Percentiles rank a stretch among this genome's conserved stretches.
phyloP scores from a whole-genome alignment of 2,888 invertebrate genomes.

The Eupithecia inturbata region DNA sequence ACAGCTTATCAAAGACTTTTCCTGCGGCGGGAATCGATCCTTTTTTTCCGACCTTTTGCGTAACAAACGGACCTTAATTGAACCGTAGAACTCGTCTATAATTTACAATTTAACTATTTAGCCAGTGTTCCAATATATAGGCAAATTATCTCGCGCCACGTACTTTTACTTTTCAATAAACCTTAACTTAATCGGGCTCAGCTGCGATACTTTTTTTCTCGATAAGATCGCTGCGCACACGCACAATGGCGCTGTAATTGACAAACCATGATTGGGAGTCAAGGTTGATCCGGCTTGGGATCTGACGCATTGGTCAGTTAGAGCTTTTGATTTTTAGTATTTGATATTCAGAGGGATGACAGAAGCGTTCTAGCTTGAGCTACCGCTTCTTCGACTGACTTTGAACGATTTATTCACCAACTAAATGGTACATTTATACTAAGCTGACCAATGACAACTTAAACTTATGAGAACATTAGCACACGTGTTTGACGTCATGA shows the following conservation, averaged over 20 bases:
- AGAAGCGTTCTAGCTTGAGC: neutral
- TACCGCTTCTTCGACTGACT: too few species aligned
- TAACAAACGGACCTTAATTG: too few species aligned
- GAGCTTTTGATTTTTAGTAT: neutral
- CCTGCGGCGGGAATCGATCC: too few species aligned
- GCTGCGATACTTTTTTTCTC: conserved; percentile 54
- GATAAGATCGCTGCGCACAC: conserved; percentile 66
- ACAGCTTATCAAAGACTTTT: too few species aligned
- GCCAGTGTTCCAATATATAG: neutral
- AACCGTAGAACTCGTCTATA: neutral
- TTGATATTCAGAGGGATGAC: neutral
- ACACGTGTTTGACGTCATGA: too few species aligned
- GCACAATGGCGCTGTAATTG: conserved; percentile 77
- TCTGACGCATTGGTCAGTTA: conserved; percentile 5
- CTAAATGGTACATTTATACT: too few species aligned
- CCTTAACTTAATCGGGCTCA: conserved; percentile 11
- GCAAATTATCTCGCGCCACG: neutral
- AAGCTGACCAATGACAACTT: too few species aligned
- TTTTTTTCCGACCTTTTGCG: too few species aligned
- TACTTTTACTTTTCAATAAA: neutral
- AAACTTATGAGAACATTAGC: too few species aligned
- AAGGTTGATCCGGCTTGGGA: conserved; percentile 52
- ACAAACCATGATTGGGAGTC: conserved; percentile 81
- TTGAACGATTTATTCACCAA: too few species aligned
- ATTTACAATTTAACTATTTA: neutral